Evolutionary conservation across 1,140 invertebrate species (phyloP), one percentile per base, ranked within the genome.

Genomic region (Dinothrombium tinctorium): DNA sequence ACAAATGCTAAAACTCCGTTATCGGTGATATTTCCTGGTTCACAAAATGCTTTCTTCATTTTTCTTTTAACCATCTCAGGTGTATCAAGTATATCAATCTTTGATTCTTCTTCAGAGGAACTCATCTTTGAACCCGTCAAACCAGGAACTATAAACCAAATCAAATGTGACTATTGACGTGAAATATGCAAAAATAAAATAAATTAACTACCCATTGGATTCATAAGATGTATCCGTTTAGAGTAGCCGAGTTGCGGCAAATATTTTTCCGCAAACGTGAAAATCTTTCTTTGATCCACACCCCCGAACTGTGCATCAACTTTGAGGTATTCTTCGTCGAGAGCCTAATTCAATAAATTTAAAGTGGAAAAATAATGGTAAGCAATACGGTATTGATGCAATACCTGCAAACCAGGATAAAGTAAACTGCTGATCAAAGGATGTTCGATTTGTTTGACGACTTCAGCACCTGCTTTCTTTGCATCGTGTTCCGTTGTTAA

Each of bases 241-340:
- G 72, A 66, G 62, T 92, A 95, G 8, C 87, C 87, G 37, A 95
- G 55, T 52, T 76, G 70, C 12, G 87, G 87, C 44, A 96, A 65
- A 60, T 90, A 94, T 61, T 98, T 96, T 61, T 99, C 92, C 46
- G 90, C 71, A 62, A 95, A 79, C 29, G 86, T 95, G 55, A 99
- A 99, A 48, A 99, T 99, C 67, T 99, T 98, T 50, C 90, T 69
- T 60, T 98, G 92, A 64, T 98, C 92, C 15, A 96, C 77, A 21
- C 92, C 92, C 48, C 92, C 92, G 67, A 98, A 96, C 57, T 99
- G 92, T 9, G 87, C 90, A 69, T 98, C 90, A 28, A 87, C 79
- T 59, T 92, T 80, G 7, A 96, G 64, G 58, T 98, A 90, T 60
- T 98, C 82, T 63, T 99, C 94, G 68, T 99, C 94, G 28, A 99